Conservation (phyloP, 2,113 vertebrate genomes). For the Elephantulus edwardii region DNA sequence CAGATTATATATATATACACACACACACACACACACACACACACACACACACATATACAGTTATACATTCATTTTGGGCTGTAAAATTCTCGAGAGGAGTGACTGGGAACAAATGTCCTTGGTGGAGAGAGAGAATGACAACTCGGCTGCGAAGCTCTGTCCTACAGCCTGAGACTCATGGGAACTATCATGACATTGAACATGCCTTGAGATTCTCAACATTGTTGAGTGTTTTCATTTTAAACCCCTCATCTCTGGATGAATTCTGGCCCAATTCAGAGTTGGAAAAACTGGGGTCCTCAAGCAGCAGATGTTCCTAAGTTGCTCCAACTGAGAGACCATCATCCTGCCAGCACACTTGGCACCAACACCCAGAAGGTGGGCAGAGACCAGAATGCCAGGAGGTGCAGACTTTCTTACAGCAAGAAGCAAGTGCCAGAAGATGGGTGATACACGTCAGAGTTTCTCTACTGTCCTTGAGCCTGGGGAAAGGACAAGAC, state of each 20-base stretch:
- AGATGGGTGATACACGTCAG: constrained; percentile 31
- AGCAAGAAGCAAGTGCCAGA: background rate
- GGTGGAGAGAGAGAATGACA: background rate
- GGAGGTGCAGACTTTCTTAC: background rate
- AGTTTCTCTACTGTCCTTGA: background rate
- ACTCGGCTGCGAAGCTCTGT: background rate
- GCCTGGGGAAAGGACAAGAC: background rate
- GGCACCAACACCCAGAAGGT: background rate
- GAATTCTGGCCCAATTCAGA: background rate
- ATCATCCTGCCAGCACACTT: background rate
- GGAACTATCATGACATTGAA: too few relatives aligned
- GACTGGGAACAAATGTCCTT: background rate
- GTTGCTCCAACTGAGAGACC: background rate
- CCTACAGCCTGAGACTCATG: background rate
- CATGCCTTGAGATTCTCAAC: background rate
- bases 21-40: too few relatives aligned
- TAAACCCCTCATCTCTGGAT: background rate
- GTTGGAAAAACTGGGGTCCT: background rate
- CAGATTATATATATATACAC: too few relatives aligned
- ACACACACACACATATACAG: background rate
- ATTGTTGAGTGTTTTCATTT: background rate
- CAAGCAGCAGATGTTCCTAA: background rate
- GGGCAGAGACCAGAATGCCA: background rate
- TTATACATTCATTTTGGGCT: background rate
- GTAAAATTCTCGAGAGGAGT: background rate